phyloP scores from a whole-genome alignment of 92 coral and sea anemone species.

The Virgularia gustaviana region DNA sequence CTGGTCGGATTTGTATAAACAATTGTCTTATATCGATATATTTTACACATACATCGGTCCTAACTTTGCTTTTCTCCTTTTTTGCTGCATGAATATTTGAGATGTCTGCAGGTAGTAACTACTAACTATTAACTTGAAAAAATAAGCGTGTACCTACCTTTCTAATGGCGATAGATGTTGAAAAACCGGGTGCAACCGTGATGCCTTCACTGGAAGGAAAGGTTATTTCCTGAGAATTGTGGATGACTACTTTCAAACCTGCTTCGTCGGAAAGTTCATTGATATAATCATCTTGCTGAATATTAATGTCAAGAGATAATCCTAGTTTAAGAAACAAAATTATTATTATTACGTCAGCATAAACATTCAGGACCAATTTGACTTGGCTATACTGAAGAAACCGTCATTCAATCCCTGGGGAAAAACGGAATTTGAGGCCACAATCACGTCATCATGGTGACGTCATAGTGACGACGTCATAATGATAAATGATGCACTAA shows the following conservation, averaged over 20 bases:
- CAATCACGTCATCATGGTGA: too few relatives aligned
- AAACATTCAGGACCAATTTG: not conserved
- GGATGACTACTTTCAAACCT: slow-evolving; percentile 60
- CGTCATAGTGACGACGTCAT: too few relatives aligned
- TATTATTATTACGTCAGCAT: not conserved
- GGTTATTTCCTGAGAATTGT: slow-evolving; percentile 58
- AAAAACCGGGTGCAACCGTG: slow-evolving; percentile 63
- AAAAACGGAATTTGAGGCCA: too few relatives aligned
- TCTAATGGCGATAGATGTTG: slow-evolving; percentile 57
- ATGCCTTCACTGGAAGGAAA: slow-evolving; percentile 71
- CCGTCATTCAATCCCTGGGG: too few relatives aligned
- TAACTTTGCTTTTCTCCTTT: too few relatives aligned
- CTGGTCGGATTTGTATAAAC: too few relatives aligned
- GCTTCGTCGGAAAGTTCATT: slow-evolving; percentile 57
- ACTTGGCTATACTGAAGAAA: too few relatives aligned
- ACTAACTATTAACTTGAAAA: not conserved
- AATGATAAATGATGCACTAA: too few relatives aligned
- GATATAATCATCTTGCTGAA: slow-evolving; percentile 58
- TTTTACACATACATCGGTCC: too few relatives aligned
- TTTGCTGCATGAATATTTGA: too few relatives aligned
- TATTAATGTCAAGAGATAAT: slow-evolving; percentile 58
- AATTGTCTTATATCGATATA: too few relatives aligned
- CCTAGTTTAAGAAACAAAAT: slow-evolving; percentile 37
- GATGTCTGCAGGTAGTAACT: not conserved
- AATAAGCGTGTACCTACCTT: slow-evolving; percentile 34